Conservation (phyloP, 2,797 vertebrate genomes). For the Trachurus trachurus region DNA sequence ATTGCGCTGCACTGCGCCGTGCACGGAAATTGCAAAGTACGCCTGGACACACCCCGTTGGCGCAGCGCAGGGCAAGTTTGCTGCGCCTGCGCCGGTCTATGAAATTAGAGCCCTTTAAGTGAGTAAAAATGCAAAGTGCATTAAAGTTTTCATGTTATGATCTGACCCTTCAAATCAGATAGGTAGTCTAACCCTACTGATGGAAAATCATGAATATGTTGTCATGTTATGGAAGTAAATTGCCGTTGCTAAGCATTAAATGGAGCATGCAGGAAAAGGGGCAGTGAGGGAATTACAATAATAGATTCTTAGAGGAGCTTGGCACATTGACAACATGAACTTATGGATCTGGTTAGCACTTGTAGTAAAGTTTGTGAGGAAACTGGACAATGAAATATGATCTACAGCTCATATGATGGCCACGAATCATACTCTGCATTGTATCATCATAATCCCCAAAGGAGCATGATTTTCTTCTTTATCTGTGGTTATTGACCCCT, state of each 20-base stretch:
- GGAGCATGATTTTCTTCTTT: background rate
- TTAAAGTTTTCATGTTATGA: background rate
- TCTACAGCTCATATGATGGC: slow-evolving; percentile 12
- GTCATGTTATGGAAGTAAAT: background rate
- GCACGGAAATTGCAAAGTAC: too few species aligned
- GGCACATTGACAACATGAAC: background rate
- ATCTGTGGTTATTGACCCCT: too few species aligned
- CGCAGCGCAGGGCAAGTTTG: too few species aligned
- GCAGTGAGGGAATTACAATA: background rate
- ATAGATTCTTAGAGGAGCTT: background rate
- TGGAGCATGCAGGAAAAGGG: background rate
- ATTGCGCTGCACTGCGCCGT: too few species aligned
- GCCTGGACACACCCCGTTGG: too few species aligned
- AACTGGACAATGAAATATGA: slow-evolving; percentile 10
- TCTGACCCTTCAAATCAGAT: background rate
- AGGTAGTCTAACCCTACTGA: too few species aligned
- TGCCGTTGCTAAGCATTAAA: background rate
- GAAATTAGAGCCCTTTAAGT: too few species aligned
- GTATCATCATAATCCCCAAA: slow-evolving; percentile 6
- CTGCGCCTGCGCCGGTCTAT: too few species aligned
- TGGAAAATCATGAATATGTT: background rate
- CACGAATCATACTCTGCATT: slow-evolving; percentile 14
- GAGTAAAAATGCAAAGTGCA: too few species aligned
- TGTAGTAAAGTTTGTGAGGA: slow-evolving; percentile 12
- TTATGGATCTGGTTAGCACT: slow-evolving; percentile 36